Evolutionary conservation across 1,140 invertebrate genomes (phyloP).

Genomic region (Macrobrachium rosenbergii): DNA sequence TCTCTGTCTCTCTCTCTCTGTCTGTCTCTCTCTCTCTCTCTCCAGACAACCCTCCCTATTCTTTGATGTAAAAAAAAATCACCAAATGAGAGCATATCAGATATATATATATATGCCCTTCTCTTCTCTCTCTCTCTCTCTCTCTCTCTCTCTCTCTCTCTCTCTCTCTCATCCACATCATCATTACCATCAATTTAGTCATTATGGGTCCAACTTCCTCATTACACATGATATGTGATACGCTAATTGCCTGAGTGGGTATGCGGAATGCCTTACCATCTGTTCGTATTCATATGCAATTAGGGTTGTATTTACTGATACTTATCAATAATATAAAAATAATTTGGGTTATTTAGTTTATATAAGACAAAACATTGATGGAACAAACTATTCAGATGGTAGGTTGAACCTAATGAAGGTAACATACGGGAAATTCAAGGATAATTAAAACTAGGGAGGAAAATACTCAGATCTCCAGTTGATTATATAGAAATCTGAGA

Average conservation of each 20-base stretch:
- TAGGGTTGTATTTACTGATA: too few relatives aligned
- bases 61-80: not conserved
- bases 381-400: too few relatives aligned
- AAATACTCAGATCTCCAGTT: not conserved
- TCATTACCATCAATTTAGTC: not conserved
- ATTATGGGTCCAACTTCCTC: not conserved
- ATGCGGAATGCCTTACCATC: too few relatives aligned
- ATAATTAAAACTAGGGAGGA: not conserved
- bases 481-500: not conserved
- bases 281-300: too few relatives aligned
- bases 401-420: too few relatives aligned
- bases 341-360: too few relatives aligned
- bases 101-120: not conserved
- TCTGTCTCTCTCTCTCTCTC: not conserved
- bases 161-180: constrained; percentile 10
- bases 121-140: constrained; percentile 9
- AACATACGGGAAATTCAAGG: too few relatives aligned
- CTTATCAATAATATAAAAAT: too few relatives aligned
- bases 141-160: constrained; percentile 29
- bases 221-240: too few relatives aligned
- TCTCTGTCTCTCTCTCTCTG: constrained; percentile 23
- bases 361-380: too few relatives aligned
- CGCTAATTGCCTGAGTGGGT: too few relatives aligned
- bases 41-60: not conserved
- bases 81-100: not conserved